phyloP scores from a whole-genome alignment of 2,113 vertebrate species.

The Dasyornis broadbenti region DNA sequence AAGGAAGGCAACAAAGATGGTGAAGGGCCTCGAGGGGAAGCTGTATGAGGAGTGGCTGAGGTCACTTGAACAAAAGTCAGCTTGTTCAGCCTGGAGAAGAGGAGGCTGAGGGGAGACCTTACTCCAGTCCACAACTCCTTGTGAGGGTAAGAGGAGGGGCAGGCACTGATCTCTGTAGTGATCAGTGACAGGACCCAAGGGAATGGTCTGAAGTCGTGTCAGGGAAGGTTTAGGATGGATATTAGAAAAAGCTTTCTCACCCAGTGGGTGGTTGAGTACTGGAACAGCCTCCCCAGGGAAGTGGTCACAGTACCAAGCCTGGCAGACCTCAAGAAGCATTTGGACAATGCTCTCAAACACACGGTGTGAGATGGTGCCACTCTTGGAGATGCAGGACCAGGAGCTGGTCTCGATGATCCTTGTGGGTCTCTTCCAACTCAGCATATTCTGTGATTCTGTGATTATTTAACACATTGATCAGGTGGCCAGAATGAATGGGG shows the following conservation, averaged over 20 bases:
- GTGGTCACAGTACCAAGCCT: neutral
- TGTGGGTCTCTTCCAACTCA: neutral
- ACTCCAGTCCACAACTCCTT: neutral
- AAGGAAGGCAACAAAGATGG: neutral
- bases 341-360: neutral
- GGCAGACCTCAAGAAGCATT: neutral
- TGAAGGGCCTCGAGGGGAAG: neutral
- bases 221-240: neutral
- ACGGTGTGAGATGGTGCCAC: too few relatives aligned
- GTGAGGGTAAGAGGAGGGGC: neutral
- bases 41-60: fast-evolving
- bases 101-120: neutral
- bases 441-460: neutral
- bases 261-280: neutral
- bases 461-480: neutral
- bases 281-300: neutral
- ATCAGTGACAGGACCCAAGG: neutral
- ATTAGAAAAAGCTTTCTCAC: neutral
- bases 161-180: neutral
- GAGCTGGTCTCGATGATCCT: neutral
- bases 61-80: too few relatives aligned
- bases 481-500: neutral
- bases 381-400: neutral
- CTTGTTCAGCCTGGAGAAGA: neutral
- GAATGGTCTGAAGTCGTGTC: neutral